Evolutionary conservation across 2,888 invertebrate species (phyloP), one percentile per base, ranked within the genome.

Genomic region (Calameuta idolon): DNA sequence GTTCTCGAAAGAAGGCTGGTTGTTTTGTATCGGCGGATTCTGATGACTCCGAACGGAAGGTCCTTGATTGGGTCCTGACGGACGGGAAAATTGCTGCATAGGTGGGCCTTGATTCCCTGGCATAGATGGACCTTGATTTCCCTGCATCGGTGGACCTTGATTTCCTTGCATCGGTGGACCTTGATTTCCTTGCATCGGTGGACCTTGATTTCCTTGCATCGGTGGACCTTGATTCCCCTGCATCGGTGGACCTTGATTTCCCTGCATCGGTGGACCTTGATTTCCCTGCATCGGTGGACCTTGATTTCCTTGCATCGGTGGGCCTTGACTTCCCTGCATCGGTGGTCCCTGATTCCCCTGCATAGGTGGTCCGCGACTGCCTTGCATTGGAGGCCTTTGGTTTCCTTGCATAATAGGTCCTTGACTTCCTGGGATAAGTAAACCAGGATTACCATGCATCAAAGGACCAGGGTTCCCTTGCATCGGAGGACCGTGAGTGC

Each of bases 1-100:
- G 75, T 85, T 87, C n/a, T 90, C 89, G 40, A 88, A 90, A 15
- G 79, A 79, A 12, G 85, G 76, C 74, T 85, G 88, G 81, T 81
- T 84, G 9, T 55, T 23, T 73, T 85, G 77, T 73, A 85, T 81
- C 68, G 82, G 85, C 9, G 83, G 69, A 74, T 82, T 85, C 33
- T 85, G 84, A 79, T 86, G 87, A 80, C 81, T 84, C 40, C 81
- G 83, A n/a, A 78, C 76, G 69, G 83, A 83, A 68, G 84, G 86
- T 37, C 83, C 83, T 74, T 84, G 85, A 69, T 83, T 81, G 4
- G 81, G 77, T 77, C 83, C 85, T 35, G 83, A 82, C 69, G 85
- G 82, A 3, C 87, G 84, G 30, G 87, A 81, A 68, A 86, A 87
- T 37, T 84, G 85, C 83, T 85, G 88, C 81, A 87, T 82, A 73